phyloP scores from a whole-genome alignment of 2,797 vertebrate species.

The Hipposideros larvatus region DNA sequence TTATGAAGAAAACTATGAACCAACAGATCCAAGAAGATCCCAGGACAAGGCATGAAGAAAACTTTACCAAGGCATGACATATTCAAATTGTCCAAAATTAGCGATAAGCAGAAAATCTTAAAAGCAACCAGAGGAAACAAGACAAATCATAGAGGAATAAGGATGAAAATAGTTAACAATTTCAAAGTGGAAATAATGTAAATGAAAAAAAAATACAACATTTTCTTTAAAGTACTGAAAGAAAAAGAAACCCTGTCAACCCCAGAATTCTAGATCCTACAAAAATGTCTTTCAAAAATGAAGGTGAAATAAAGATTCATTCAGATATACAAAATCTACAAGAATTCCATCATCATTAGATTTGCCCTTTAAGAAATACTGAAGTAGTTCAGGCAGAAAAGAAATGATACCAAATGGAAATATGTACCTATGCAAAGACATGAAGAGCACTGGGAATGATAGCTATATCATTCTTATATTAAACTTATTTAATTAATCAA shows the following conservation, averaged over 20 bases:
- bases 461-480: neutral
- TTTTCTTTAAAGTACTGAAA: neutral
- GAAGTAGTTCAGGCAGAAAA: neutral
- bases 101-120: neutral
- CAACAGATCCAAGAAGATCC: neutral
- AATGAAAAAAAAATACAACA: neutral
- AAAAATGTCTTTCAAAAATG: neutral
- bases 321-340: neutral
- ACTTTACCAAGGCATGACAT: neutral
- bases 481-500: slow-evolving; percentile 11
- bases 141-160: neutral
- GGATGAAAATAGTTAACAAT: neutral
- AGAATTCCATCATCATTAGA: neutral
- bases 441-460: neutral
- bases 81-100: neutral
- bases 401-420: neutral
- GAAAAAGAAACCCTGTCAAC: neutral
- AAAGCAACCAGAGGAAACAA: neutral
- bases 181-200: neutral
- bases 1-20: neutral
- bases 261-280: neutral
- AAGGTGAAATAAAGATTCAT: neutral
- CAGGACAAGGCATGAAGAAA: neutral
- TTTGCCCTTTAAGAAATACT: neutral
- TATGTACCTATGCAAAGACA: neutral